Evolutionary conservation across 2,888 invertebrate genomes (phyloP).

Genomic region (Brachypalpus laphriformis): DNA sequence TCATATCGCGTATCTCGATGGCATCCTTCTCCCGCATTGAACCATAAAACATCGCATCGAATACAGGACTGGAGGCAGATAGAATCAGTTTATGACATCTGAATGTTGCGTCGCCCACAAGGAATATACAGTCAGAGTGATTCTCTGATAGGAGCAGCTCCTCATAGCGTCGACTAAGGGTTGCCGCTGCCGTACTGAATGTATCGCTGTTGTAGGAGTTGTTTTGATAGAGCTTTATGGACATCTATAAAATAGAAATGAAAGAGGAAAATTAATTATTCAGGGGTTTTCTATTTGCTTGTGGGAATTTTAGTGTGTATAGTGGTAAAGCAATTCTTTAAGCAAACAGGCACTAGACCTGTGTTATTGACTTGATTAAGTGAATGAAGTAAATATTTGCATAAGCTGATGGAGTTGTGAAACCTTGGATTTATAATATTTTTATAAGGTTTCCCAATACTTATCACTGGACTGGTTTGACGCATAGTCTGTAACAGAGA

Average conservation of each 20-base stretch:
- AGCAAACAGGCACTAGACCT: not conserved
- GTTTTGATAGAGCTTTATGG: conserved; percentile 51
- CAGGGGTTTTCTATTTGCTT: not conserved
- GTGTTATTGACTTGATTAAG: not conserved
- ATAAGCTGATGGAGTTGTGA: not conserved
- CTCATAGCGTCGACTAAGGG: conserved; percentile 79
- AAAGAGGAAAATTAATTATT: conserved; percentile 4
- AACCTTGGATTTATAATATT: not conserved
- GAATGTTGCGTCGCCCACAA: conserved; percentile 83
- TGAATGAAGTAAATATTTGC: not conserved
- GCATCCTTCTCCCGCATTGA: conserved; percentile 83
- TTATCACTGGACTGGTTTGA: too few relatives aligned
- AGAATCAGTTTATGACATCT: conserved; percentile 91
- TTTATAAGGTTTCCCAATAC: not conserved
- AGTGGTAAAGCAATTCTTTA: not conserved
- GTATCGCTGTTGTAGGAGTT: conserved; percentile 36
- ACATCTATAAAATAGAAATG: conserved; percentile 70
- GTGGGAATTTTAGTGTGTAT: not conserved
- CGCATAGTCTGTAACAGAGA: too few relatives aligned
- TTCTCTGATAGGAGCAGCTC: conserved; percentile 79
- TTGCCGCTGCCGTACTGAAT: conserved; percentile 55
- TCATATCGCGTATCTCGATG: conserved; percentile 82
- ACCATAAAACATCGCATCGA: conserved; percentile 94
- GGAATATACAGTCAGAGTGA: conserved; percentile 81
- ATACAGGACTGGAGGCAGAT: conserved; percentile 93